Percentiles rank a stretch among this genome's conserved stretches.
phyloP scores from a whole-genome alignment of 53 echinoderm and acorn worm genomes.

The Zoroaster sp. region DNA sequence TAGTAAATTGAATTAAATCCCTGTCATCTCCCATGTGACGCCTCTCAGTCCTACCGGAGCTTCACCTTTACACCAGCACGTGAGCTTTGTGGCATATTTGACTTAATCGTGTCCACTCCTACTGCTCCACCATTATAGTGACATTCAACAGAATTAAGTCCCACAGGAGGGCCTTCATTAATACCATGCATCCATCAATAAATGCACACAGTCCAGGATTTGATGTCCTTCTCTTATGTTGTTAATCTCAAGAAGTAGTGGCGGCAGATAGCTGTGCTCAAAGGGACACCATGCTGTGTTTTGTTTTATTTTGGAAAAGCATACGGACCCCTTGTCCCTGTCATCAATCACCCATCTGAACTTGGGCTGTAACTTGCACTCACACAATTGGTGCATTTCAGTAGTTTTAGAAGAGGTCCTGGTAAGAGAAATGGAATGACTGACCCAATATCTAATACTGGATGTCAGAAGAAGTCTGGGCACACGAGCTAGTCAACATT shows the following conservation, averaged over 20 bases:
- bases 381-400: not conserved
- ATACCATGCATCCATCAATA: not conserved
- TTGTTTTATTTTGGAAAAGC: not conserved
- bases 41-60: not conserved
- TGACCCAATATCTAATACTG: no score
- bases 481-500: no score
- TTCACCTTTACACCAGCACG: constrained; percentile 5
- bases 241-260: not conserved
- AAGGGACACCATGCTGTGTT: constrained; percentile 3
- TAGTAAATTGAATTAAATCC: not conserved
- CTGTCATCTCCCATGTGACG: not conserved
- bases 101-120: not conserved
- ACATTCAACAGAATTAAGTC: not conserved
- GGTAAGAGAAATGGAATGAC: not conserved
- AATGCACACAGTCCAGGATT: not conserved
- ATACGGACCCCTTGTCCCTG: not conserved
- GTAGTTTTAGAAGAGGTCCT: not conserved
- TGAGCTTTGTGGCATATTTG: constrained; percentile 28
- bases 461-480: no score
- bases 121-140: not conserved
- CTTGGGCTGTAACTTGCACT: not conserved
- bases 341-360: constrained; percentile 16
- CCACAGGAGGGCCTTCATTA: not conserved
- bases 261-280: not conserved
- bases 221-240: not conserved